Conservation (phyloP, 2,113 vertebrate genomes). For the Amazona vittata region DNA sequence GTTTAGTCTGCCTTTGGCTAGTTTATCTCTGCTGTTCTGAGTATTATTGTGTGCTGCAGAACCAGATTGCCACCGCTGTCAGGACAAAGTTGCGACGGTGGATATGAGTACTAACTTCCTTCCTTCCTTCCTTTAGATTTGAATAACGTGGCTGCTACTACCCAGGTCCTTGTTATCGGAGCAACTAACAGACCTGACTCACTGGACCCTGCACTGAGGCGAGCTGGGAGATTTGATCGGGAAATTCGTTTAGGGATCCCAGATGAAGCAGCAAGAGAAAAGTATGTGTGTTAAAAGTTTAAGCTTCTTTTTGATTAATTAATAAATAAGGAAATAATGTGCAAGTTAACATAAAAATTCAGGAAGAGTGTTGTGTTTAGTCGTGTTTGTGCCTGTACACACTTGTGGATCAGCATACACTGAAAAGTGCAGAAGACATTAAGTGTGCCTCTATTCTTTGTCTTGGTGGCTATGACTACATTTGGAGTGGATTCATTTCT, state of each 20-base stretch:
- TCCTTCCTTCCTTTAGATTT: slow-evolving; percentile 78
- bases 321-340: not conserved
- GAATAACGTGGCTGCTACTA: slow-evolving; percentile 77
- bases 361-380: not conserved
- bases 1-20: not conserved
- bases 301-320: not conserved
- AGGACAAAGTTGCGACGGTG: not conserved
- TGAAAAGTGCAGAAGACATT: not conserved
- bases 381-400: not conserved
- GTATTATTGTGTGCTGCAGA: not conserved
- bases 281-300: slow-evolving; percentile 65
- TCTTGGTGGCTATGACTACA: not conserved
- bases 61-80: not conserved
- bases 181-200: slow-evolving; percentile 96
- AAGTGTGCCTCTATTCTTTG: not conserved
- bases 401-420: not conserved
- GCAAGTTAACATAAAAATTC: not conserved
- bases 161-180: slow-evolving; percentile 91
- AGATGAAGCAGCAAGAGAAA: slow-evolving; percentile 87
- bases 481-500: not conserved
- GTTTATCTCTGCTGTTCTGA: not conserved
- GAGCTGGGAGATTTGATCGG: slow-evolving; percentile 93
- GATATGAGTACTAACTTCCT: not conserved
- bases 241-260: slow-evolving; percentile 97
- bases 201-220: slow-evolving; percentile 90